Conservation (phyloP, 2,888 invertebrate species). For the Drosophila melanosoma region DNA sequence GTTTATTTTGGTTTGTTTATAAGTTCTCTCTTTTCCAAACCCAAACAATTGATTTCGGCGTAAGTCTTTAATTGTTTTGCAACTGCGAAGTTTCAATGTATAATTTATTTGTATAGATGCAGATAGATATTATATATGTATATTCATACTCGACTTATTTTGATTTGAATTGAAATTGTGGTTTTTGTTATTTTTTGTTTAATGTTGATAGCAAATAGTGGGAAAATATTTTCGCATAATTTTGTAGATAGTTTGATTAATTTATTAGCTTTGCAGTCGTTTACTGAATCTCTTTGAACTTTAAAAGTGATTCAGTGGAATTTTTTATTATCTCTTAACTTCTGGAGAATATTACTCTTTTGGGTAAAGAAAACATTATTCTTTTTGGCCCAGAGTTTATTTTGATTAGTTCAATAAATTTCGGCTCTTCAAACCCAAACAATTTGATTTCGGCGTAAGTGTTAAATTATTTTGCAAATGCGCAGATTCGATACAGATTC, state of each 20-base stretch:
- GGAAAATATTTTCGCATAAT: background rate
- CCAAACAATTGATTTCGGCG: slow-evolving; percentile 30
- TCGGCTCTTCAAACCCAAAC: background rate
- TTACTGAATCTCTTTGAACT: background rate
- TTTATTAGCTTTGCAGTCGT: background rate
- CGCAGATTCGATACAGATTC: slow-evolving; percentile 36
- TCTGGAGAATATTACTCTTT: background rate
- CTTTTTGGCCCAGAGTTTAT: slow-evolving; percentile 18
- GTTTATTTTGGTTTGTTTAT: slow-evolving; percentile 21
- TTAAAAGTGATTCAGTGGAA: background rate
- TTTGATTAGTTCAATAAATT: slow-evolving; percentile 14
- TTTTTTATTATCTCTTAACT: background rate
- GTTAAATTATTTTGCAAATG: slow-evolving; percentile 46
- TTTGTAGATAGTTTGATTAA: background rate
- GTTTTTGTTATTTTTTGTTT: background rate
- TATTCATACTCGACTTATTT: background rate
- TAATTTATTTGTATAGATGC: slow-evolving; percentile 2
- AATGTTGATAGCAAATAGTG: background rate
- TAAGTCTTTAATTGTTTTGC: slow-evolving; percentile 41
- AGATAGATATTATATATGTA: background rate
- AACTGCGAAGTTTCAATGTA: slow-evolving; percentile 41
- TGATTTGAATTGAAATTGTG: background rate
- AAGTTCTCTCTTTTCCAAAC: background rate
- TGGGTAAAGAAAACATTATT: slow-evolving; percentile 11
- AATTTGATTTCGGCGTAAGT: slow-evolving; percentile 36